Evolutionary conservation across 2,888 invertebrate genomes (phyloP), one percentile per base, ranked within the genome.

Genomic region (Graphium colonna): DNA sequence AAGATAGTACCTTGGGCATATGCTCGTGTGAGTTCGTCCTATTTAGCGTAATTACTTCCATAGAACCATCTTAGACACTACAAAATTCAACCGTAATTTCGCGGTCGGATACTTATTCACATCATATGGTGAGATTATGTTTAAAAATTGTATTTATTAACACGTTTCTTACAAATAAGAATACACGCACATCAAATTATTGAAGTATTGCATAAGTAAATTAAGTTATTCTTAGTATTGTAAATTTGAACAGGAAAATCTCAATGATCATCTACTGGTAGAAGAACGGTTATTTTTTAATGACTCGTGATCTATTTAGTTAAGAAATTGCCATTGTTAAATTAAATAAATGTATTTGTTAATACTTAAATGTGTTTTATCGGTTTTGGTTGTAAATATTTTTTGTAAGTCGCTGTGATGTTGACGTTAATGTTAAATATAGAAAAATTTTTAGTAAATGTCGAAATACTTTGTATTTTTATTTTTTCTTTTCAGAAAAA

Each of bases 391-490:
- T 49, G 53, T 54, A 54, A 49, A 54, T 54, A 52, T 26, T 54
- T 51, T n/a, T 55, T 56, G 50, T 62, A 60, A 56, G 62, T 59
- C 55, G 55, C 64, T 68, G 65, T 67, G 65, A 68, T 64, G 61
- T 63, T 60, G 56, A 55, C 55, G 55, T 56, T 60, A 52, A 57
- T 52, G 49, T 60, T 55, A 61, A 53, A 16, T 44, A 52, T 58
- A 59, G 55, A 54, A 16, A 48, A 53, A 53, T 47, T 49, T 28
- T 10, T 21, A 15, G 56, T 45, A 45, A 43, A 52, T 49, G 7
- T 36, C 2, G 1, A n/a, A 36, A n/a, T 2, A 7, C 12, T 36
- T n/a, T n/a, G n/a, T 36, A 42, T 46, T 28, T 13, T 40, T 40
- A 21, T 21, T 48, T n/a, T 48, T 39, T 48, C 16, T 10, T 44